Base-by-base conservation (phyloP, 1,140 invertebrate genomes). In the Philotrypesis tridentata region DNA sequence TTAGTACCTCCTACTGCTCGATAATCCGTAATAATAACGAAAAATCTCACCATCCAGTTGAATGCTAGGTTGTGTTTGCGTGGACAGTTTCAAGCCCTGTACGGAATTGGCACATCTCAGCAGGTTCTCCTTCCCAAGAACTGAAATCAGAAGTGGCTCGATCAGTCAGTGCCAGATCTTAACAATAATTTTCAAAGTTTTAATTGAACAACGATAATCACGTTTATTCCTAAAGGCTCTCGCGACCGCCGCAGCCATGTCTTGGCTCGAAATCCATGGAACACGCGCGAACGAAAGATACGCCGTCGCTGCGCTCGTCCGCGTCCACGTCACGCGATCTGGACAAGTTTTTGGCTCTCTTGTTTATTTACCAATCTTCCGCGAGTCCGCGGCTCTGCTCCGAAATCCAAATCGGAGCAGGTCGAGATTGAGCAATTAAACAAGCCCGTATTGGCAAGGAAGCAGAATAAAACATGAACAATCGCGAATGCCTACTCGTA, bases 61-160 rank as follows among this genome's bases (percentile, higher is more conserved):
- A 71, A 79, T 79, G 27, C 40, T 80, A 79, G 83, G 83, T 84
- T 84, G 80, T 78, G 67, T 68, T 80, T 84, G 65, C 11, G 77
- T 79, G 7, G 77, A 82, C 0, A 84, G 40, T 67, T 70, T 70
- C 8, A 48, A 78, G 9, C 48, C 23, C 21, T 63, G 37, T 12
- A 21, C 2, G 21, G 27, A 73, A 72, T 67, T 74, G 23, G 37
- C n/a, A 77, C 78, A 73, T 43, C 75, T 80, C 23, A 79, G 23
- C 23, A 82, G n/a, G 1, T n/a, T 29, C 43, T 48, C 70, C 25
- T 29, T 17, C 21, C 77, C 40, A n/a, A 71, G 31, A 40, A 79
- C 79, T 40, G n/a, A 14, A 72, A 72, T 23, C 27, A 31, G 12
- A 70, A 70, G 17, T 21, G 8, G 2, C 27, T 33, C 6, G 67